These are phyloP conservation scores for Ischnura elegans DNA, from an alignment of 2,888 invertebrate genomes.

Conservation along the genomic window DNA sequence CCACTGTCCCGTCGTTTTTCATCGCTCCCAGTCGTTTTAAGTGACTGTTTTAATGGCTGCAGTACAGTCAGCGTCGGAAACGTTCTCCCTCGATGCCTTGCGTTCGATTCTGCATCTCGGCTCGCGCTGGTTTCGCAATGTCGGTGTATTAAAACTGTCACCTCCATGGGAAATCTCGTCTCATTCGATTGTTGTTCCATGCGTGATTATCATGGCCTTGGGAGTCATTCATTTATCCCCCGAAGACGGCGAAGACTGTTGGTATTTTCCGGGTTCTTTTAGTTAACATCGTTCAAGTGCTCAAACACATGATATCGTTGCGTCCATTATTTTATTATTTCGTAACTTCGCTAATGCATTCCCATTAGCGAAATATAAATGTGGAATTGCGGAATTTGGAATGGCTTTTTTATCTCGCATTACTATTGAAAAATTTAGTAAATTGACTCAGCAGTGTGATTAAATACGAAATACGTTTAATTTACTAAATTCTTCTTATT, in stretches of 20 bases:
- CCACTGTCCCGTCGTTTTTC: conserved; percentile 25
- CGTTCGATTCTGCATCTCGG: not conserved
- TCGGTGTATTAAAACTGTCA: not conserved
- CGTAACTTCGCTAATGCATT: no score
- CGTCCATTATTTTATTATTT: no score
- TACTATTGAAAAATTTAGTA: no score
- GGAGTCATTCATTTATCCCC: not conserved
- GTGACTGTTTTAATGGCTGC: conserved; percentile 3
- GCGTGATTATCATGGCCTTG: not conserved
- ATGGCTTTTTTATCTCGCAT: no score
- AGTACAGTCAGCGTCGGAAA: not conserved
- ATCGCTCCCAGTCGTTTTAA: conserved; percentile 1
- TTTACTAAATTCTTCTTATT: no score
- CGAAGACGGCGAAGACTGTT: not conserved
- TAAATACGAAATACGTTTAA: no score
- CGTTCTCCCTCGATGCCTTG: not conserved
- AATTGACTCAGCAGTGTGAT: no score
- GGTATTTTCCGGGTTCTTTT: not conserved
- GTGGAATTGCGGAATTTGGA: no score
- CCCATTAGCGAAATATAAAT: no score
- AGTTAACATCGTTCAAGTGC: not conserved
- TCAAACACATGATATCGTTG: no score
- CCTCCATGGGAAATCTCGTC: not conserved
- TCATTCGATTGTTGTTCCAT: not conserved
- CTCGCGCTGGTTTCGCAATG: not conserved